Evolutionary conservation across 2,113 vertebrate genomes (phyloP), one percentile per base, ranked within the genome.

Genomic region (Crocuta crocuta): DNA sequence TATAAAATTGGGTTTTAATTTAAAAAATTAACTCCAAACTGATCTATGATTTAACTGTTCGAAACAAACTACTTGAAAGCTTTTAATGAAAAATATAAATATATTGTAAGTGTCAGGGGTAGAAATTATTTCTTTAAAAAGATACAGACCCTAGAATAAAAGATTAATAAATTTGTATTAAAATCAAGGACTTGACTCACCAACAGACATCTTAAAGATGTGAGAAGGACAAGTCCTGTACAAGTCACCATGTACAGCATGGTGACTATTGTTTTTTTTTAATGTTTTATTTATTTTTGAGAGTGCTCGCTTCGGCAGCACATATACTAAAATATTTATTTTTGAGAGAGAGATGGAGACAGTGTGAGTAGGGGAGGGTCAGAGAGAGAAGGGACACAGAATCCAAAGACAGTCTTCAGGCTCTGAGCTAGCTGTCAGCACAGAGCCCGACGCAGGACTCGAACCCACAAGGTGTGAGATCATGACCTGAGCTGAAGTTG

Each of bases 101-200:
- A 79, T 48, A 94, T 35, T 94, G 71, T 91, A 82, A 24, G 81
- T 19, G 4, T 87, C 73, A 7, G 15, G 21, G 8, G 2, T 33
- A 82, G 61, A 87, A 94, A 88, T 39, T 63, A 81, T 58, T 58
- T 88, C 26, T 88, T 91, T 11, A 71, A 70, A 91, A 91, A 92
- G 78, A 89, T 43, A 82, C 7, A 28, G 26, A 68, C 21, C 2
- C 48, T 50, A 70, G 1, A 83, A 76, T 78, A 83, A 94, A 82
- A 17, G 2, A 87, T 66, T 94, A 68, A 66, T 39, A 83, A 35
- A 66, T 82, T 45, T 70, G 26, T 63, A 91, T 91, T 74, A 91
- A 94, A 91, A 91, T 94, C 17, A 94, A 87, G 33, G 28, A 83
- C 28, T 68, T 74, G 16, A 88, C 13, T 82, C 19, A 83, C n/a